A percentile compares a stretch with the other conserved stretches of the same genome.
phyloP scores from a whole-genome alignment of 2,888 invertebrate species.

The Sinohyriopsis cumingii region DNA sequence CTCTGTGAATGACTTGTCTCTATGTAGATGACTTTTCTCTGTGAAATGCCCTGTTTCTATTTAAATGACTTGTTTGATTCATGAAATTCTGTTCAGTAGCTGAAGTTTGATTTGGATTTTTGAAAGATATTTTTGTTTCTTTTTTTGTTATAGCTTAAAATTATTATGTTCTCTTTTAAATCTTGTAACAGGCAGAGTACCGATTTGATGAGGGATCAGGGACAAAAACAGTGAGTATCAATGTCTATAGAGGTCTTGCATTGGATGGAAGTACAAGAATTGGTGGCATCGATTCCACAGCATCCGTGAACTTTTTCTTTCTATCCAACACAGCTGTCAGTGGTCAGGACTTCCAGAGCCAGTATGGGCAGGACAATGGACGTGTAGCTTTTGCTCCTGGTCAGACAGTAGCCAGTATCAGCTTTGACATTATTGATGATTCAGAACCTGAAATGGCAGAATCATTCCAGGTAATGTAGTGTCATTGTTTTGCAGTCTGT shows the following conservation, averaged over 20 bases:
- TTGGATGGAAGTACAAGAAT: constrained; percentile 50
- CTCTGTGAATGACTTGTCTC: too few species aligned
- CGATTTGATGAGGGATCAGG: constrained; percentile 57
- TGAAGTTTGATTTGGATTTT: too few species aligned
- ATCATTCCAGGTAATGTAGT: constrained; percentile 40
- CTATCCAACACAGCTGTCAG: constrained; percentile 38
- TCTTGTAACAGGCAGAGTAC: constrained; percentile 49
- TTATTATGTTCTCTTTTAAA: too few species aligned
- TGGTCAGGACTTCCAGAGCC: constrained; percentile 54
- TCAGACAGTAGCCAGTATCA: constrained; percentile 43
- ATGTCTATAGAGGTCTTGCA: constrained; percentile 58
- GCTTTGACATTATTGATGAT: constrained; percentile 62
- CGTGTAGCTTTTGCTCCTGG: constrained; percentile 54
- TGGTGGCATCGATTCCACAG: constrained; percentile 52
- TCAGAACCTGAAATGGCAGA: constrained; percentile 61
- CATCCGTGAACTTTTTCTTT: constrained; percentile 50
- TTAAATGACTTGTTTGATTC: too few species aligned
- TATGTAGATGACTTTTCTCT: too few species aligned
- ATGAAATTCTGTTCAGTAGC: too few species aligned
- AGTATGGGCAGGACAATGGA: constrained; percentile 39
- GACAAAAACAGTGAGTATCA: constrained; percentile 32
- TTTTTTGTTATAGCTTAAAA: too few species aligned
- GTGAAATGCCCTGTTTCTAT: too few species aligned
- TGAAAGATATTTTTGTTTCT: too few species aligned
- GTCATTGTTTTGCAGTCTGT: too few species aligned